Evolutionary conservation across 2,797 vertebrate species (phyloP), one percentile per base, ranked within the genome.

Genomic region (Enteromius viviparus): DNA sequence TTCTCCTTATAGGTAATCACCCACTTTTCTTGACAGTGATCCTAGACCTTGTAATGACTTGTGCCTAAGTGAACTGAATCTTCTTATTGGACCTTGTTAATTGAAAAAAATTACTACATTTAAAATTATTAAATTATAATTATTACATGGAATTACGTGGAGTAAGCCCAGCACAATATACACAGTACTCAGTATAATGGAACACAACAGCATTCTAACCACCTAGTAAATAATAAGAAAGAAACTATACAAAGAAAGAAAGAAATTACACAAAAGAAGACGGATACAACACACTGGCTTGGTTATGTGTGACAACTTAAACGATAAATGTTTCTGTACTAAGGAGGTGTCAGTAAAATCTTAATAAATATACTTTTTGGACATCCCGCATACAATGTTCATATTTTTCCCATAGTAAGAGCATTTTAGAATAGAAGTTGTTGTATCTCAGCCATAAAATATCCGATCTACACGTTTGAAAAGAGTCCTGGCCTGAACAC

Each of bases 21-120:
- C 0, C 1, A 90, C 1, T 92, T 64, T 32, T 64, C 26, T 32
- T 7, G 14, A 64, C 14, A 32, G 14, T 32, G 60, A 64, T 32
- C 14, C 14, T 14, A 64, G 26, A 64, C 26, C 14, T 23, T 26
- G 23, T 60, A 26, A 26, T 60, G 12, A 6, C 6, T 19, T 65
- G 29, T 65, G 3, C 37, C 42, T 69, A 9, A 45, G 21, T 69
- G 34, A 69, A n/a, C 37, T 37, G 23, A 42, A 42, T 69, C 11
- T 42, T 7, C 14, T 42, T 69, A n/a, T 40, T n/a, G 4, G 37
- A 4, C 10, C 37, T 12, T 12, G 10, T 68, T 66, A 66, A n/a
- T 42, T 40, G 4, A 11, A 66, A 37, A 37, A 37, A 37, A 37
- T 6, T 37, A 34, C 34, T 34, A 34, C 0, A 34, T 34, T 34